Evolutionary conservation across 2,113 vertebrate species (phyloP).

Genomic region (Hydrochoerus hydrochaeris): DNA sequence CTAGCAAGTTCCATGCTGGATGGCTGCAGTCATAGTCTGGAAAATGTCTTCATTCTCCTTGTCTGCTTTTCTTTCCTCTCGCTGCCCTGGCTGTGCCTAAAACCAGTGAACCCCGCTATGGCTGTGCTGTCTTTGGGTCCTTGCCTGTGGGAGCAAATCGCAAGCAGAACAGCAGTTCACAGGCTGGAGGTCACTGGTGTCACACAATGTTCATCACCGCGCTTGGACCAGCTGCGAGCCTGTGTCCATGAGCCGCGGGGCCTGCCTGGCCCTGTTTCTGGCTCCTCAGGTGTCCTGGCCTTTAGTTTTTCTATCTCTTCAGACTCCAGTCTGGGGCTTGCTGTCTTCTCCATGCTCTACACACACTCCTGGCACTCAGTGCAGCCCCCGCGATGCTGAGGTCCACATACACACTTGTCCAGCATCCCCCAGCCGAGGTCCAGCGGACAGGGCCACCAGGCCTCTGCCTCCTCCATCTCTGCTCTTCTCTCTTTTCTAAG

Average conservation of each 20-base stretch:
- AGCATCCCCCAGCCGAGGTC: too few species aligned
- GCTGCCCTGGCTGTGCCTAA: too few species aligned
- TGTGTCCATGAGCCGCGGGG: background rate
- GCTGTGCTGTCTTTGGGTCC: background rate
- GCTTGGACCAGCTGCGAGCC: background rate
- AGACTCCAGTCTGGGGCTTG: background rate
- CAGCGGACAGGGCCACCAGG: too few species aligned
- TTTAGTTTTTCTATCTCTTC: background rate
- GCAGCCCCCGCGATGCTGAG: background rate
- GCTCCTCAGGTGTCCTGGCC: background rate
- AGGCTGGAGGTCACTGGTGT: background rate
- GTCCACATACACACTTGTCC: too few species aligned
- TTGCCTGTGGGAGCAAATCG: background rate
- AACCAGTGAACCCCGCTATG: background rate
- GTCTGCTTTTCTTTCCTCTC: background rate
- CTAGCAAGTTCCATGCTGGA: background rate
- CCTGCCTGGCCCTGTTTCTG: background rate
- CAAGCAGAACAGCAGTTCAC: background rate
- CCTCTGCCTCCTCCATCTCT: too few species aligned
- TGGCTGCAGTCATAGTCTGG: background rate
- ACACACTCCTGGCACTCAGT: rapidly evolving
- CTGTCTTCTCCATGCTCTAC: too few species aligned
- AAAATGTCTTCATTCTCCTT: background rate
- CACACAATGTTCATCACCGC: background rate
- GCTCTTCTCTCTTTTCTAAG: background rate